Percentiles rank a stretch among this genome's conserved stretches.
These are phyloP conservation scores for Butastur rufipennis DNA, from an alignment of 2,113 vertebrate species.

Conservation along the genomic window DNA sequence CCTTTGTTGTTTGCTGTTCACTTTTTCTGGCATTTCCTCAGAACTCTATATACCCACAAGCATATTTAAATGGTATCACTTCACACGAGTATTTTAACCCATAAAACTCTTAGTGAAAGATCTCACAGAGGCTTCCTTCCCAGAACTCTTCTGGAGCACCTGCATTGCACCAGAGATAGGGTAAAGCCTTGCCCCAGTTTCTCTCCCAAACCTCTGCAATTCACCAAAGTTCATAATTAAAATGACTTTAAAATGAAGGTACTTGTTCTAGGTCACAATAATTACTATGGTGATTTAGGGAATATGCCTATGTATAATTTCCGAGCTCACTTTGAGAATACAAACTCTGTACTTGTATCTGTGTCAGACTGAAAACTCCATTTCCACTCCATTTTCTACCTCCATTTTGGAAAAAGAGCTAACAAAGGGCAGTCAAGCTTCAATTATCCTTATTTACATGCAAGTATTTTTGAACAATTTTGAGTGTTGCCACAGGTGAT, in stretches of 20 bases:
- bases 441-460: fast-evolving
- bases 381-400: not conserved
- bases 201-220: not conserved
- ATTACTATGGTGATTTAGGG: conserved; percentile 47
- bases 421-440: not conserved
- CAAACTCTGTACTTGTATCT: not conserved
- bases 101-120: not conserved
- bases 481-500: not conserved
- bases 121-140: not conserved
- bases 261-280: conserved; percentile 40
- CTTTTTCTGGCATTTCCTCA: not conserved
- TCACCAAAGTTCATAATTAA: conserved; percentile 1
- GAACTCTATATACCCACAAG: not conserved
- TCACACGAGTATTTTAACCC: not conserved
- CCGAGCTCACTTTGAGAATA: not conserved
- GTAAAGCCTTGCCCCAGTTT: conserved; percentile 13
- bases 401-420: not conserved
- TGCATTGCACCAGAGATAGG: not conserved
- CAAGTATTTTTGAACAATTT: not conserved
- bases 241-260: not conserved
- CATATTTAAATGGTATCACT: not conserved
- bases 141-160: not conserved
- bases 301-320: conserved; percentile 27
- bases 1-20: not conserved
- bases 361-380: not conserved